These are phyloP conservation scores for Sciurus vulgaris DNA, from an alignment of 2,797 vertebrate species.

Conservation along the genomic window DNA sequence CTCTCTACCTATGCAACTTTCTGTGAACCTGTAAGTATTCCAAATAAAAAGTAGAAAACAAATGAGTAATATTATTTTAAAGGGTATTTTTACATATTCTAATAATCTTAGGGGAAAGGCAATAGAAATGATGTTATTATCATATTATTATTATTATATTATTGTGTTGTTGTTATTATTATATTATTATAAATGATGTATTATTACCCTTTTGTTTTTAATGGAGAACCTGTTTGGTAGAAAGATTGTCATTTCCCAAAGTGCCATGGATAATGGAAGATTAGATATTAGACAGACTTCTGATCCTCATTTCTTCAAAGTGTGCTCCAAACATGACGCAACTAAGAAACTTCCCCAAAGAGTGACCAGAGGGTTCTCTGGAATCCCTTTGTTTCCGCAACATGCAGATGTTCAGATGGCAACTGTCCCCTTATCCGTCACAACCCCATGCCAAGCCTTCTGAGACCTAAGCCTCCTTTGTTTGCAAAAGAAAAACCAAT, in stretches of 20 bases:
- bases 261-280: not conserved
- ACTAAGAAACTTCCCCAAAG: not conserved
- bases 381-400: not conserved
- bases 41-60: not conserved
- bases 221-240: not conserved
- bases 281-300: not conserved
- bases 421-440: accelerated
- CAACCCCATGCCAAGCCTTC: not conserved
- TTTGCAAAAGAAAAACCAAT: not conserved
- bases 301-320: not conserved
- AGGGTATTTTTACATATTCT: not conserved
- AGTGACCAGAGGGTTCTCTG: not conserved
- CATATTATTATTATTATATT: too few relatives aligned
- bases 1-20: not conserved
- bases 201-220: not conserved
- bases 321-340: not conserved
- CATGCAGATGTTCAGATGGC: not conserved
- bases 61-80: not conserved
- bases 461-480: not conserved
- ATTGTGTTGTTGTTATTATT: too few relatives aligned
- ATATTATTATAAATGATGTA: not conserved
- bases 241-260: not conserved
- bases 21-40: not conserved
- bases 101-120: not conserved
- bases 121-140: not conserved